Base-by-base conservation (phyloP, 2,888 invertebrate species). In the Drosophila aldrichi region DNA sequence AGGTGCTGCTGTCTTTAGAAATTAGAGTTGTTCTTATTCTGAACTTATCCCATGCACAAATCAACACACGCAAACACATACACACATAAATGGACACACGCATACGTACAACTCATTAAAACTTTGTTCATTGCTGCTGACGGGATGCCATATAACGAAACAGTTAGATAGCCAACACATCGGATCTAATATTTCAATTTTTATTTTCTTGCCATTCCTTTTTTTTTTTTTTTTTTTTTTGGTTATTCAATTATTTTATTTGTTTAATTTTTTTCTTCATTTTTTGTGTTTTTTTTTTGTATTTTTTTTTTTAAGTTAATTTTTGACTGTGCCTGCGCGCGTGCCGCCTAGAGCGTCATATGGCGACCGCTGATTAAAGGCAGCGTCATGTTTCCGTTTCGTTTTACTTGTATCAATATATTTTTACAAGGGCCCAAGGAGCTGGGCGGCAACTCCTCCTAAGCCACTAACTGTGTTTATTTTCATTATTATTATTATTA, bases 311-410 rank as follows among this genome's bases (percentile, higher is more conserved):
- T 40, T 32, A 46, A 49, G 6, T 29, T 16, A 25, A 18, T 32
- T 32, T 18, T 16, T 25, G 32, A 16, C 48, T 61, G 48, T 75
- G 65, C 61, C 66, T 60, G 71, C 29, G 44, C 20, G 40, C 25
- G 18, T 41, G 52, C 44, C 70, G 49, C 40, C 66, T 22, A 62
- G 25, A 74, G 61, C 62, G 54, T 59, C 74, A 69, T 66, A 69
- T 68, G 51, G 82, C 82, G 65, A 56, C 82, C 74, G 77, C 85
- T 66, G 49, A 58, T 80, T 64, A 67, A 82, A 82, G 85, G 85
- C 85, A 85, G 82, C 82, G 67, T 85, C 69, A 79, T 82, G 85
- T 82, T 78, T 72, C 65, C 54, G 58, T 79, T 78, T 72, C 77
- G 71, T 78, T 81, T 71, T 68, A 78, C 55, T 60, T 54, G 41